Base-by-base conservation (phyloP, 2,888 invertebrate genomes). In the Scotopteryx bipunctaria region DNA sequence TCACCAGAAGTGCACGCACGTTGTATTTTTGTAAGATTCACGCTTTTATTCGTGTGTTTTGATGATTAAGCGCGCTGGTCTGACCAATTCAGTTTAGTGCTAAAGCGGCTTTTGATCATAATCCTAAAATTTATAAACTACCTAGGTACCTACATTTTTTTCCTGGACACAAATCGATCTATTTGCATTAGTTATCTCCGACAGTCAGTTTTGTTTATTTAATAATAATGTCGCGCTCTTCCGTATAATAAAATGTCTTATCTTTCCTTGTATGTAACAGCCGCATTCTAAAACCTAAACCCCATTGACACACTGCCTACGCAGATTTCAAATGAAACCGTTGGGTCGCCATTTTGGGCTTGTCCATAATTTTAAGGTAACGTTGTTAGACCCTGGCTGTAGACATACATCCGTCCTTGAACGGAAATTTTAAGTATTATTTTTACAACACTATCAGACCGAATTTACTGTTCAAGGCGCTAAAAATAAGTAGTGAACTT, bases 401-500 rank as follows among this genome's bases (percentile, higher is more conserved):
- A 14, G 16, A 5, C 4, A 16, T 11, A 29, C 32, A 21, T 25
- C 3, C n/a, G 5, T 25, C 1, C 8, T 11, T 25, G 9, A 9
- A 5, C 23, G 16, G 16, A 15, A 17, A 11, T 16, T 13, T 14
- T 19, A 2, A 19, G 17, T 27, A 25, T 32, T 15, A 17, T 37
- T 37, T 17, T 38, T 19, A 2, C 19, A 31, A 21, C 14, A 32
- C 11, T 21, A 75, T 71, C 64, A 73, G 69, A 73, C 75, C 71
- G 71, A 69, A n/a, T n/a, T n/a, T n/a, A 64, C 72, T 63, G 75
- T 80, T 82, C 75, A 73, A 81, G 71, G 78, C 73, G 75, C 87
- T 89, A 89, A 86, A 89, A 87, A 89, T 89, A 89, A 86, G 85
- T 81, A 73, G 76, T 87, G 82, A 85, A 89, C 86, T 89, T 89